These are phyloP conservation scores for Natator depressus DNA, from an alignment of 2,113 vertebrate species.

Conservation along the genomic window DNA sequence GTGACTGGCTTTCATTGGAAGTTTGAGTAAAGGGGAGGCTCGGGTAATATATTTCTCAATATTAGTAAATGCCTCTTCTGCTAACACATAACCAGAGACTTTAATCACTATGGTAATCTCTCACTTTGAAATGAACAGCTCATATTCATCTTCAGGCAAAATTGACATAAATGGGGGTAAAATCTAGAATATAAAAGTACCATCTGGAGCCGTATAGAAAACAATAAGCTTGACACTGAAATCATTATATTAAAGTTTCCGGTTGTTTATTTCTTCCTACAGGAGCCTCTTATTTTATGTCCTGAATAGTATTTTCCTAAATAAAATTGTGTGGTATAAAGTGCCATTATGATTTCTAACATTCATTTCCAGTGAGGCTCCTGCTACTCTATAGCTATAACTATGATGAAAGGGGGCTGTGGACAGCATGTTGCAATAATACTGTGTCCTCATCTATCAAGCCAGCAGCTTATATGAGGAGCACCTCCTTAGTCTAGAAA, in stretches of 20 bases:
- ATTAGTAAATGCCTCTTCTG: conserved; percentile 64
- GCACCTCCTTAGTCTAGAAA: conserved; percentile 62
- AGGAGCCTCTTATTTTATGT: conserved; percentile 65
- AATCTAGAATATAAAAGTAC: conserved; percentile 54
- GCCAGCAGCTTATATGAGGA: conserved; percentile 48
- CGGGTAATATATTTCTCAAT: background rate
- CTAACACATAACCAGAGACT: conserved; percentile 64
- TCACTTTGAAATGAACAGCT: conserved; percentile 54
- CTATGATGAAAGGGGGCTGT: conserved; percentile 75
- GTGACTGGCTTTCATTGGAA: background rate
- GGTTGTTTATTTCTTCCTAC: conserved; percentile 60
- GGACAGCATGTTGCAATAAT: conserved; percentile 68
- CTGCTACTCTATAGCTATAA: conserved; percentile 73
- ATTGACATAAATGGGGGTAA: conserved; percentile 49
- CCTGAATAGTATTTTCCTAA: conserved; percentile 74
- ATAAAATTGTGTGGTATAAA: conserved; percentile 67
- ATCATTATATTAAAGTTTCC: conserved; percentile 37
- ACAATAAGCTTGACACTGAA: conserved; percentile 53
- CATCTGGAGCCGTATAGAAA: conserved; percentile 25
- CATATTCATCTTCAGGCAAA: conserved; percentile 67
- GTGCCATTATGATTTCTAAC: conserved; percentile 78
- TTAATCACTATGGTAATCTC: conserved; percentile 61
- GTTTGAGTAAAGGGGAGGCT: background rate
- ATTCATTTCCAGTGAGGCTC: conserved; percentile 78
- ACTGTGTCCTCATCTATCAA: conserved; percentile 76